Conservation (phyloP, 2,888 invertebrate species). For the Nycteola revayana region DNA sequence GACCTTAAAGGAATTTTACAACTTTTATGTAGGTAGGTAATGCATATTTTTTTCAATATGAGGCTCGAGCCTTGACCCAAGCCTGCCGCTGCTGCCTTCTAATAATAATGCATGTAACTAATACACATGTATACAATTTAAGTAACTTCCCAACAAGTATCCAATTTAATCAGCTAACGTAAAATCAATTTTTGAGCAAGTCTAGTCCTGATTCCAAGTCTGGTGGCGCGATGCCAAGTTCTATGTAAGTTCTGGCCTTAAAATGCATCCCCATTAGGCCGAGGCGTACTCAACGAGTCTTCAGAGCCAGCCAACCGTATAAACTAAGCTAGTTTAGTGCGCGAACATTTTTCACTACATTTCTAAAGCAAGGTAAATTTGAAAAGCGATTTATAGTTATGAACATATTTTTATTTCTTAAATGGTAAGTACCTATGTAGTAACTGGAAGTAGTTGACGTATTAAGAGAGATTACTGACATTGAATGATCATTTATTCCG, state of each 20-base stretch:
- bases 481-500: too few relatives aligned
- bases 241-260: constrained; percentile 34
- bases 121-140: too few relatives aligned
- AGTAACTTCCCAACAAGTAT: too few relatives aligned
- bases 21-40: too few relatives aligned
- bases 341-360: constrained; percentile 27
- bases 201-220: constrained; percentile 41
- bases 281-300: constrained; percentile 45
- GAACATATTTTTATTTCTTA: not conserved
- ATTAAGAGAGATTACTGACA: too few relatives aligned
- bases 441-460: too few relatives aligned
- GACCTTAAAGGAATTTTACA: too few relatives aligned
- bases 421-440: too few relatives aligned
- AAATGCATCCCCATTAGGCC: constrained; percentile 65
- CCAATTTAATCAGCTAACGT: constrained; percentile 14
- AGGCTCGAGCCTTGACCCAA: too few relatives aligned
- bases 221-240: constrained; percentile 52
- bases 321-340: constrained; percentile 41
- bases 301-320: constrained; percentile 38
- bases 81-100: too few relatives aligned
- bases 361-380: not conserved
- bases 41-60: too few relatives aligned
- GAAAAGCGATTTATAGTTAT: not conserved
- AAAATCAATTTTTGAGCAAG: constrained; percentile 30
- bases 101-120: too few relatives aligned